These are phyloP conservation scores for Myotis daubentonii DNA, from an alignment of 2,797 vertebrate species.

Conservation along the genomic window DNA sequence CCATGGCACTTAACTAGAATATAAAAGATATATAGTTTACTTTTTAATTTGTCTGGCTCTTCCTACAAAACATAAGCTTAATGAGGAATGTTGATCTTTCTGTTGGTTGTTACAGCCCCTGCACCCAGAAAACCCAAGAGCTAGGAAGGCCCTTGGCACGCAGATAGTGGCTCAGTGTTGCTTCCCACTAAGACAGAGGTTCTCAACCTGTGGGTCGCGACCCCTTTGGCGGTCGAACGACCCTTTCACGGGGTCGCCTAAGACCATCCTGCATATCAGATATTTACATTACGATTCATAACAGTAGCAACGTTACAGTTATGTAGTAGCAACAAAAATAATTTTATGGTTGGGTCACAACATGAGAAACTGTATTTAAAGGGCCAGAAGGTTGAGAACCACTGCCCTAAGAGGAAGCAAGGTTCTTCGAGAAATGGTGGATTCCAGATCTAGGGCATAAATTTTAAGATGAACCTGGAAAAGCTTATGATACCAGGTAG, in stretches of 20 bases:
- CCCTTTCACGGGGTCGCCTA: too few species aligned
- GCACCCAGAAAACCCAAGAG: background rate
- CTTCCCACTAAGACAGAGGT: background rate
- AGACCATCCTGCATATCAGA: too few species aligned
- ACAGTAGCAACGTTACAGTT: too few species aligned
- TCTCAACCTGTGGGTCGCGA: too few species aligned
- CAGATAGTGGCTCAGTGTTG: background rate
- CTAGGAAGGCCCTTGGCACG: background rate
- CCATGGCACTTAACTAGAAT: background rate
- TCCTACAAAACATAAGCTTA: background rate
- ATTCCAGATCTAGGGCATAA: background rate
- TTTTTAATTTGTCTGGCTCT: background rate
- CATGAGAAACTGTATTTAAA: too few species aligned
- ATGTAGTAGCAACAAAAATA: too few species aligned
- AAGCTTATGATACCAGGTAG: background rate
- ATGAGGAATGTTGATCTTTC: background rate
- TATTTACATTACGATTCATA: too few species aligned
- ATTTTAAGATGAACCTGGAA: background rate
- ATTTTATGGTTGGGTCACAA: too few species aligned
- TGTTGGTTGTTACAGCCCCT: background rate
- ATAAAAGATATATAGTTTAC: background rate
- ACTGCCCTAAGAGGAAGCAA: background rate
- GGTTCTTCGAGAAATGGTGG: background rate
- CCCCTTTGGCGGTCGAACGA: too few species aligned
- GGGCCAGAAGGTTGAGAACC: too few species aligned